Evolutionary conservation across 2,797 vertebrate genomes (phyloP).

Genomic region (Pangasius mekongensis): DNA sequence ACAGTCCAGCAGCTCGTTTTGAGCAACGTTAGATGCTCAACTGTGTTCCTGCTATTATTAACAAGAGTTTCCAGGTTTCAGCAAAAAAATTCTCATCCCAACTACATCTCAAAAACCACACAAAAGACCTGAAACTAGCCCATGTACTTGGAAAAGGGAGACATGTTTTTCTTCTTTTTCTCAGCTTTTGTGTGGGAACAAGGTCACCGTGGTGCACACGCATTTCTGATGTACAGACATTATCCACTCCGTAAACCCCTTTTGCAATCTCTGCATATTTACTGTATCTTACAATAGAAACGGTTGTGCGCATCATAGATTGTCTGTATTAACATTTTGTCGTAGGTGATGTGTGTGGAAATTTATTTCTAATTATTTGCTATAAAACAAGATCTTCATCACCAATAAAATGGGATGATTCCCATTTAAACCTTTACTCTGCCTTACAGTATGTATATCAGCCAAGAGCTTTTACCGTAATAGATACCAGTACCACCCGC

Average conservation of each 20-base stretch:
- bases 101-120: background rate
- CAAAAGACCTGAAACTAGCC: background rate
- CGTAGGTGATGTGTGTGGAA: background rate
- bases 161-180: background rate
- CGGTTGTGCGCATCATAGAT: background rate
- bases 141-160: background rate
- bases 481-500: background rate
- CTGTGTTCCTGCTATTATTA: background rate
- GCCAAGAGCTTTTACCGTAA: background rate
- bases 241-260: background rate
- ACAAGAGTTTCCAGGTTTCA: slow-evolving; percentile 4
- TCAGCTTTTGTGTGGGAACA: background rate
- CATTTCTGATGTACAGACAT: background rate
- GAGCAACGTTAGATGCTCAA: background rate
- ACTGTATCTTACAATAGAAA: background rate
- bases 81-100: background rate
- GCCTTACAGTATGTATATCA: background rate
- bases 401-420: background rate
- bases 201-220: background rate
- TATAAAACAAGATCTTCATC: background rate
- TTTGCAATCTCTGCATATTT: background rate
- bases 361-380: background rate
- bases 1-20: background rate
- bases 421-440: background rate
- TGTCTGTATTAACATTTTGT: background rate